These are phyloP conservation scores for Pardalotus punctatus DNA, from an alignment of 2,113 vertebrate species.

Conservation along the genomic window DNA sequence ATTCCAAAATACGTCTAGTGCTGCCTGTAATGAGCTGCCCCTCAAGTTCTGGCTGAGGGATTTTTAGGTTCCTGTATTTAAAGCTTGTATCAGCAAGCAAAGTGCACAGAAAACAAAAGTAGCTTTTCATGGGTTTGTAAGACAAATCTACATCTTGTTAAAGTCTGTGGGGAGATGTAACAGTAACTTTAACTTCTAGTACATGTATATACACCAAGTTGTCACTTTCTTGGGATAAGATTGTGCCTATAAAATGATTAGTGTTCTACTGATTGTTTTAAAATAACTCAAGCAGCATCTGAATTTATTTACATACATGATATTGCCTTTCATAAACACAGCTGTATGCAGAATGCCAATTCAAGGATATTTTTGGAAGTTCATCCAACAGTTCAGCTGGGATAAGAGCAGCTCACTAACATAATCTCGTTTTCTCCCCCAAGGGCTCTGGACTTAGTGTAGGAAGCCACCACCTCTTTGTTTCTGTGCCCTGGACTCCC, in stretches of 20 bases:
- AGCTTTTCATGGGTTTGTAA: neutral
- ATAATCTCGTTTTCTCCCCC: neutral
- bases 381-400: conserved; percentile 73
- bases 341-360: conserved; percentile 79
- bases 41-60: neutral
- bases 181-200: neutral
- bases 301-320: conserved; percentile 87
- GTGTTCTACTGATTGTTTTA: conserved; percentile 83
- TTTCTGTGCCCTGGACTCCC: neutral
- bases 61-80: neutral
- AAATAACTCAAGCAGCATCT: conserved; percentile 82
- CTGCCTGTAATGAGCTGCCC: neutral
- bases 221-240: conserved; percentile 74
- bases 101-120: neutral
- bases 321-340: conserved; percentile 82
- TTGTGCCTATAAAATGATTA: conserved; percentile 81
- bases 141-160: neutral
- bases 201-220: conserved; percentile 41
- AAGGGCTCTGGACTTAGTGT: neutral
- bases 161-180: neutral
- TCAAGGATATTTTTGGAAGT: conserved; percentile 79
- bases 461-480: neutral
- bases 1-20: neutral
- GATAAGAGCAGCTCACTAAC: conserved; percentile 58
- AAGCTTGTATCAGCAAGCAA: neutral